Conservation (phyloP, 1,140 invertebrate species). For the Lepeophtheirus salmonis region DNA sequence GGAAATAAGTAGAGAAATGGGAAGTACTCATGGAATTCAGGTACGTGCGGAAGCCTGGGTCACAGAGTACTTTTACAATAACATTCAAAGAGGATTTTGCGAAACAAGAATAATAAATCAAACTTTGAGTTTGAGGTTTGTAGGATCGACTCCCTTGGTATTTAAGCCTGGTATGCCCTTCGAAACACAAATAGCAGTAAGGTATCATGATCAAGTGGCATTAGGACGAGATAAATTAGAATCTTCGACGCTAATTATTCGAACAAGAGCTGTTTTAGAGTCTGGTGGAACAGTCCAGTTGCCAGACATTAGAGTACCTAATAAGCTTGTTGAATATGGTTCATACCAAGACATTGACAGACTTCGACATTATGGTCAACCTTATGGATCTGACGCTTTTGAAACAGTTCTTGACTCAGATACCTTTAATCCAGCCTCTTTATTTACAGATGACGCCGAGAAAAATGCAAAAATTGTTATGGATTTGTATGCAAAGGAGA, state of each 20-base stretch:
- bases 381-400: slow-evolving; percentile 5
- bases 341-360: slow-evolving; percentile 9
- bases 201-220: slow-evolving; percentile 21
- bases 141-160: slow-evolving; percentile 32
- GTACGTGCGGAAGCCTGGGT: slow-evolving; percentile 21
- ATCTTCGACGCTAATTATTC: slow-evolving; percentile 19
- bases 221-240: slow-evolving; percentile 19
- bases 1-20: slow-evolving; percentile 16
- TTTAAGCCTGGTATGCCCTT: slow-evolving; percentile 39
- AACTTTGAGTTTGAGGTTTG: slow-evolving; percentile 31
- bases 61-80: slow-evolving; percentile 20
- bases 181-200: slow-evolving; percentile 23
- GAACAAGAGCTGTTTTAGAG: background rate
- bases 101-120: slow-evolving; percentile 33
- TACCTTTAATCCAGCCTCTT: slow-evolving; percentile 8
- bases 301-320: slow-evolving; percentile 2
- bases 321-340: background rate
- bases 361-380: slow-evolving; percentile 12
- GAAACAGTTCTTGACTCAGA: background rate
- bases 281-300: background rate
- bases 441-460: slow-evolving; percentile 15
- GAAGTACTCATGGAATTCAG: slow-evolving; percentile 16
- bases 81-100: slow-evolving; percentile 27
- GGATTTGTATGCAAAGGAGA: slow-evolving; percentile 16
- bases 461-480: slow-evolving; percentile 11